Base-by-base conservation (phyloP, 2,797 vertebrate genomes). In the Trachops cirrhosus region DNA sequence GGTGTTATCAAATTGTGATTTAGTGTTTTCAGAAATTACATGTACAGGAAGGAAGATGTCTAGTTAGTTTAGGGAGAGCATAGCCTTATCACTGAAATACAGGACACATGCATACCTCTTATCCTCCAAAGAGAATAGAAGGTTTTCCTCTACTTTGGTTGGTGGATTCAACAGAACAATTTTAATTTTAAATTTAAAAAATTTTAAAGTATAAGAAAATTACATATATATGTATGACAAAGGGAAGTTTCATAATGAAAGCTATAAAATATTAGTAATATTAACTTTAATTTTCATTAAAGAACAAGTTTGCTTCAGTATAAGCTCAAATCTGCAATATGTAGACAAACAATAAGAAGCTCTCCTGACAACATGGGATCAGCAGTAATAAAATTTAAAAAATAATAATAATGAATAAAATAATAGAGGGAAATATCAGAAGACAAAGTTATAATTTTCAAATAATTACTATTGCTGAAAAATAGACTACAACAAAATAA, bases 1-100 rank as follows among this genome's bases (percentile, higher is more conserved):
- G 26, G 11, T 41, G 12, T 5, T 34, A 37, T 34, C 52, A 68
- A 64, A 52, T 73, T 26, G 4, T 48, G 34, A 57, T 21, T 39
- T 34, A 7, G 41, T 41, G 39, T n/a, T 44, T 67, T 11, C 79
- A 71, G 46, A 71, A 90, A 68, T 0, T 44, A 59, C 19, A 29
- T 0, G 15, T 48, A 9, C 24, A 5, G 62, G 1, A 54, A 9
- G 52, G 4, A 15, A 82, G 21, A 6, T 18, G 16, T 32, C 0
- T 0, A 0, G 1, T 12, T 24, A 26, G 14, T 39, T 62, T 14
- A 32, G 59, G 12, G 12, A 32, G 29, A 62, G 29, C 29, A 62
- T 62, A 12, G 26, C 29, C 29, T 62, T 14, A 32, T 11, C 29
- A 15, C 29, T 32, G 14, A 62, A 62, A 62, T 21, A 62, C 11